phyloP scores from a whole-genome alignment of 1,140 invertebrate genomes.

The Trichomalopsis sarcophagae region DNA sequence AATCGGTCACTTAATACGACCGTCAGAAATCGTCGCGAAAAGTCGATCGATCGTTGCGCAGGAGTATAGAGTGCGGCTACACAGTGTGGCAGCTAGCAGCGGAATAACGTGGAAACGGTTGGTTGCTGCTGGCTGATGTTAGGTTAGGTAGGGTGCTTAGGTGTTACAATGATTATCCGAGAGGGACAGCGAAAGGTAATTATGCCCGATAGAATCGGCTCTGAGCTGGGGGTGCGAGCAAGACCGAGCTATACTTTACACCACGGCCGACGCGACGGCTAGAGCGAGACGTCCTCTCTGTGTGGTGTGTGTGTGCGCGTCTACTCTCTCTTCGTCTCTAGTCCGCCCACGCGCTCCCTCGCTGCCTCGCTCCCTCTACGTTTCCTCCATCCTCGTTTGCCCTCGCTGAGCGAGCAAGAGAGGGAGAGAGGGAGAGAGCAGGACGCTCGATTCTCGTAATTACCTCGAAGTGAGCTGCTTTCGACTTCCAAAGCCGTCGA shows the following conservation, averaged over 20 bases:
- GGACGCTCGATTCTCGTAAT: constrained; percentile 71
- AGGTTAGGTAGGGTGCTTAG: constrained; percentile 74
- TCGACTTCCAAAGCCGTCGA: constrained; percentile 72
- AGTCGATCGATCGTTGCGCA: constrained; percentile 43
- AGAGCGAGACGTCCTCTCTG: constrained; percentile 54
- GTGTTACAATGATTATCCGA: constrained; percentile 76
- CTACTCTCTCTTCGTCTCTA: constrained; percentile 20
- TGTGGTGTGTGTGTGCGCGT: not conserved
- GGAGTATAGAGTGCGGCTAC: not conserved
- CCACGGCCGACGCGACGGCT: constrained; percentile 57
- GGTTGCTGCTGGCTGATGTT: constrained; percentile 62
- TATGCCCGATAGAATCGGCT: constrained; percentile 72
- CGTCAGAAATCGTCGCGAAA: constrained; percentile 20
- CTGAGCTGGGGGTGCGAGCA: constrained; percentile 59
- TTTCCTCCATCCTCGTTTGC: constrained; percentile 33
- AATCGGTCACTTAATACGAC: constrained; percentile 41
- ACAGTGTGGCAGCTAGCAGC: constrained; percentile 12
- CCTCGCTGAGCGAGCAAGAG: constrained; percentile 3
- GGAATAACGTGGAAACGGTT: constrained; percentile 71
- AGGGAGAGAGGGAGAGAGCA: constrained; percentile 49
- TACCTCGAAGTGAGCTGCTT: constrained; percentile 74
- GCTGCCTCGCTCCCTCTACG: not conserved
- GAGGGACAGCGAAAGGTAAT: constrained; percentile 75
- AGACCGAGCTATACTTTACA: constrained; percentile 70
- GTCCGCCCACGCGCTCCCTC: constrained; percentile 43